Percentiles rank a stretch among this genome's conserved stretches.
These are phyloP conservation scores for Plutomurus gul DNA, from an alignment of 1,140 invertebrate genomes.

Conservation along the genomic window DNA sequence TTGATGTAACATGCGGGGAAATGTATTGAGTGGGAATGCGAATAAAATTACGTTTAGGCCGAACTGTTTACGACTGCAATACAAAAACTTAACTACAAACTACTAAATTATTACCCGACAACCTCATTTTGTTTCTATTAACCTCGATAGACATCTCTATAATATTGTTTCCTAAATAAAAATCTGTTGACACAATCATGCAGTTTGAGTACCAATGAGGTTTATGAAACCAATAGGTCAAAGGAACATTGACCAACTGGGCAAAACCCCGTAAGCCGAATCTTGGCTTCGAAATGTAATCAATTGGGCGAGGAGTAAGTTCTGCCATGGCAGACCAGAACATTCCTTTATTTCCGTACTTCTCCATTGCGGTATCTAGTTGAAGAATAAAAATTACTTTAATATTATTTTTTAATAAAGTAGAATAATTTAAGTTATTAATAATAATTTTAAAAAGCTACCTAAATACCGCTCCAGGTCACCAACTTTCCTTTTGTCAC, in stretches of 20 bases:
- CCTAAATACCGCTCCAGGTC: slow-evolving; percentile 44
- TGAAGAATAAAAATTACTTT: no score
- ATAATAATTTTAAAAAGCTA: no score
- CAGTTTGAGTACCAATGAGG: slow-evolving; percentile 60
- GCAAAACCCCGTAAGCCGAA: slow-evolving; percentile 71
- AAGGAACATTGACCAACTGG: slow-evolving; percentile 68
- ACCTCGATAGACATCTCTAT: slow-evolving; percentile 57
- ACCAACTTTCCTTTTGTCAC: slow-evolving; percentile 35
- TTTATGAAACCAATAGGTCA: slow-evolving; percentile 70
- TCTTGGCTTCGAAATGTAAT: slow-evolving; percentile 63
- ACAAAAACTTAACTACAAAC: neutral
- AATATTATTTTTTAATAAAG: no score
- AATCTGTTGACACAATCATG: slow-evolving; percentile 76
- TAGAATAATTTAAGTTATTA: no score
- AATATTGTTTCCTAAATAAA: slow-evolving; percentile 75
- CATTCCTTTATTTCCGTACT: slow-evolving; percentile 36
- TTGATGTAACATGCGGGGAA: slow-evolving; percentile 3
- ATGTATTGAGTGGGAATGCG: neutral
- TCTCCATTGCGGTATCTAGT: neutral
- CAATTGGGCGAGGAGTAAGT: slow-evolving; percentile 64
- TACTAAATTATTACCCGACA: neutral
- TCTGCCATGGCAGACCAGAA: slow-evolving; percentile 68
- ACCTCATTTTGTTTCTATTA: slow-evolving; percentile 38
- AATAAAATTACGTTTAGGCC: neutral
- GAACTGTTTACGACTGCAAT: neutral